phyloP scores from a whole-genome alignment of 64 coral and sea anemone species.

The Hydrozoanthus tunicans region DNA sequence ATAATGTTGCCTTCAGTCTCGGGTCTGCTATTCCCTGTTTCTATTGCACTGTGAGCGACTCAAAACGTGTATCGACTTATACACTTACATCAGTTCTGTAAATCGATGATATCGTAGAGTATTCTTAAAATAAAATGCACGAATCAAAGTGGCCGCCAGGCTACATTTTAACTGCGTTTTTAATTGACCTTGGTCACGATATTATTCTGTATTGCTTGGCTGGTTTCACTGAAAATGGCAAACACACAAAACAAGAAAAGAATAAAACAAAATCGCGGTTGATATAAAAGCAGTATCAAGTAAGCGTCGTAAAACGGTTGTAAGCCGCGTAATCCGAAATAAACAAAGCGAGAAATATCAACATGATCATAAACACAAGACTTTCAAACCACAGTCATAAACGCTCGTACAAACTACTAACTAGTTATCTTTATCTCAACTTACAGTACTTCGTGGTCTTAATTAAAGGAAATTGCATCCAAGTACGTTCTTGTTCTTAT shows the following conservation, averaged over 20 bases:
- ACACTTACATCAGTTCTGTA: too few species aligned
- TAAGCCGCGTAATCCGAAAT: not conserved
- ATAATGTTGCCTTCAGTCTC: not conserved
- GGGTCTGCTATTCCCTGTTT: not conserved
- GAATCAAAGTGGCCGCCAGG: too few species aligned
- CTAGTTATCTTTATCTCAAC: not conserved
- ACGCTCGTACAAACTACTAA: not conserved
- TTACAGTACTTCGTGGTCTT: constrained; percentile 7
- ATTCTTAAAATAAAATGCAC: too few species aligned
- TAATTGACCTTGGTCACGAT: too few species aligned
- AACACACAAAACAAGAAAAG: not conserved
- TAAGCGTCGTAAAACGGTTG: too few species aligned
- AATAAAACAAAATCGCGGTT: not conserved
- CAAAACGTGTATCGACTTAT: not conserved
- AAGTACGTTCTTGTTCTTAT: not conserved
- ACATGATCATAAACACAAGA: not conserved
- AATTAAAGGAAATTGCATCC: not conserved
- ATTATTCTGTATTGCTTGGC: too few species aligned
- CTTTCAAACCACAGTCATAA: not conserved
- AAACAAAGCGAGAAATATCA: not conserved
- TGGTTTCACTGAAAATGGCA: too few species aligned
- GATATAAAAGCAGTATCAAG: too few species aligned
- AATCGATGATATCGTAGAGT: too few species aligned
- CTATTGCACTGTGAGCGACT: not conserved
- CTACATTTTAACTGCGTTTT: too few species aligned